Evolutionary conservation across 2,113 vertebrate species (phyloP).

Genomic region (Microcebus jonahi): DNA sequence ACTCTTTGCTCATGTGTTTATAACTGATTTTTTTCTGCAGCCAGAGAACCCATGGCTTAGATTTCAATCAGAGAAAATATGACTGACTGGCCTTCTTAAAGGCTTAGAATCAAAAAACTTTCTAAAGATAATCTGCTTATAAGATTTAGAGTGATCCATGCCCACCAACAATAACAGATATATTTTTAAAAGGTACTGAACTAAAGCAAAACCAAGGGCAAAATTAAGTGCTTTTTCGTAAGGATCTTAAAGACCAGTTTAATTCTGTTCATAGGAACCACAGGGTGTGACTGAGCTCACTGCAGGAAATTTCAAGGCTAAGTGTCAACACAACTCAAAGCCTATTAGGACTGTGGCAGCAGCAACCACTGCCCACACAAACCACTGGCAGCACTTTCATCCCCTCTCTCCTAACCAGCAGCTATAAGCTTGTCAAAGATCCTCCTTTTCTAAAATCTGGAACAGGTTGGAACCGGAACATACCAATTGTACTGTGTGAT

Average conservation of each 20-base stretch:
- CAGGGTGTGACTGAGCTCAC: not conserved
- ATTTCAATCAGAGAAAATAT: not conserved
- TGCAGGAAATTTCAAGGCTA: not conserved
- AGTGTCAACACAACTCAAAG: not conserved
- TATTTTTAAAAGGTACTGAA: not conserved
- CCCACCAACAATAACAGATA: slow-evolving; percentile 16
- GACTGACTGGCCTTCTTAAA: not conserved
- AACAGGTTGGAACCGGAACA: not conserved
- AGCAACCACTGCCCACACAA: not conserved
- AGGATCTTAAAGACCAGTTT: slow-evolving; percentile 16
- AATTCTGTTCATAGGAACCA: not conserved
- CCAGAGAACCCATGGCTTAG: not conserved
- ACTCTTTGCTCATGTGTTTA: not conserved
- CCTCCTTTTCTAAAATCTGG: not conserved
- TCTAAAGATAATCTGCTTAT: not conserved
- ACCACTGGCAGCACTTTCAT: not conserved
- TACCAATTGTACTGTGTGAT: fast-evolving
- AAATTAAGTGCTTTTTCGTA: not conserved
- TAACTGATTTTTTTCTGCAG: not conserved
- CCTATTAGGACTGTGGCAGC: not conserved
- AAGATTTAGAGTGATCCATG: not conserved
- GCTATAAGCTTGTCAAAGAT: not conserved
- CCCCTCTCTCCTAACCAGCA: not conserved
- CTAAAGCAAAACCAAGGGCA: slow-evolving; percentile 37
- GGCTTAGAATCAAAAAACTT: not conserved